A percentile compares a stretch with the other conserved stretches of the same genome.
phyloP scores from a whole-genome alignment of 2,113 vertebrate genomes.

The Hyperopisus bebe region DNA sequence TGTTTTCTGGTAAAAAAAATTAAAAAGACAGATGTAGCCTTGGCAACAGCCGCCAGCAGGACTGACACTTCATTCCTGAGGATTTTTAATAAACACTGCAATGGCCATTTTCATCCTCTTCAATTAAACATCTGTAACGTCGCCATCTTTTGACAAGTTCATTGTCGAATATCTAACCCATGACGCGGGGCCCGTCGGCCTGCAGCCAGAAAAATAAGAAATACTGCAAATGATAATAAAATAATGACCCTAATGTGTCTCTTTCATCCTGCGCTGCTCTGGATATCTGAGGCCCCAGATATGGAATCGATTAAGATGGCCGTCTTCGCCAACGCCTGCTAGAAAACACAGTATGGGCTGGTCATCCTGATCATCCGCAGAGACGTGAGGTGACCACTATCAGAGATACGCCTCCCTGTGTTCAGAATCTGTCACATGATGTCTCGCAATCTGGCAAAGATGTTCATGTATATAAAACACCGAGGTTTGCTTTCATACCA shows the following conservation, averaged over 20 bases:
- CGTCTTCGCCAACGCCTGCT: constrained; percentile 31
- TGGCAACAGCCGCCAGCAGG: not conserved
- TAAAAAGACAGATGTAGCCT: not conserved
- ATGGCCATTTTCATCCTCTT: not conserved
- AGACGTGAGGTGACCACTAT: not conserved
- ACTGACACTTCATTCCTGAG: constrained; percentile 8
- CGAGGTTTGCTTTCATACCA: not conserved
- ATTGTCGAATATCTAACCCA: constrained; percentile 25
- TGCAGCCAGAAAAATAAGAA: constrained; percentile 17
- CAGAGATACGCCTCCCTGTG: not conserved
- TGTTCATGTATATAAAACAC: not conserved
- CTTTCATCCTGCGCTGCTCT: not conserved
- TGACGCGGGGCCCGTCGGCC: constrained; percentile 3
- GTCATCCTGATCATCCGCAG: not conserved
- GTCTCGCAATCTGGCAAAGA: not conserved
- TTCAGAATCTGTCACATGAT: not conserved
- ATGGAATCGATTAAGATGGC: constrained; percentile 44
- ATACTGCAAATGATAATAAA: constrained; percentile 23
- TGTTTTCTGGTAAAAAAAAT: not conserved
- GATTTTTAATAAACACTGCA: constrained; percentile 17
- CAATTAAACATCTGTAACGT: constrained; percentile 13
- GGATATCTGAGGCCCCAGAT: constrained; percentile 25
- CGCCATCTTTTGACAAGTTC: not conserved
- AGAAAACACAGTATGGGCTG: constrained; percentile 22
- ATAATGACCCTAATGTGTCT: constrained; percentile 32